Percentiles rank a stretch among this genome's conserved stretches.
Evolutionary conservation across 2,888 invertebrate genomes (phyloP).

Genomic region (Asteroscopus sphinx): DNA sequence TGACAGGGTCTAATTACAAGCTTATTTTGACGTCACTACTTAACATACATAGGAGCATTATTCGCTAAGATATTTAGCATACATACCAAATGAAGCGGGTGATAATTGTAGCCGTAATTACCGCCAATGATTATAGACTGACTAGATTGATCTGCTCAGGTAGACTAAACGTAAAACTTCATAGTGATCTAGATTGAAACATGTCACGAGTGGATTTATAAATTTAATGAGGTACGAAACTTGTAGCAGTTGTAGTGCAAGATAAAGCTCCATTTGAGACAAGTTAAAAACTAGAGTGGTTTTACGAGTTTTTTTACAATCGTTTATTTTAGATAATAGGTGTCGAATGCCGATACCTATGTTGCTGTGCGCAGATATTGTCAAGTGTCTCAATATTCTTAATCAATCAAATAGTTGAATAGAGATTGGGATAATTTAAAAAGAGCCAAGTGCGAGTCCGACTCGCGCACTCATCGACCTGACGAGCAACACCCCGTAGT

Average conservation of each 20-base stretch:
- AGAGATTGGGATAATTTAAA: no score
- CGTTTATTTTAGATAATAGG: conserved; percentile 30
- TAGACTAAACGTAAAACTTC: conserved; percentile 17
- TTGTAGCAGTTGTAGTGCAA: conserved; percentile 23
- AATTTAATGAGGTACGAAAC: conserved; percentile 34
- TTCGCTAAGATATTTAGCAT: conserved; percentile 55
- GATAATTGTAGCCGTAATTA: conserved; percentile 60
- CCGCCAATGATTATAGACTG: conserved; percentile 47
- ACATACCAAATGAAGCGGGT: conserved; percentile 60
- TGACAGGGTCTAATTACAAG: conserved; percentile 37
- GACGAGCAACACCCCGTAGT: no score
- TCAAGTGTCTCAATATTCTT: no score
- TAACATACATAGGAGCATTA: conserved; percentile 38
- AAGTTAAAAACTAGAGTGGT: conserved; percentile 56
- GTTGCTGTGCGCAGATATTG: no score
- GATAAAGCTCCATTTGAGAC: conserved; percentile 29
- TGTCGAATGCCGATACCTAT: background rate
- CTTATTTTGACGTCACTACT: conserved; percentile 49
- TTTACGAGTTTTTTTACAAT: conserved; percentile 40
- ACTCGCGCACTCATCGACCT: no score
- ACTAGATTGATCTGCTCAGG: conserved; percentile 15
- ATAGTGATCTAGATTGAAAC: conserved; percentile 25
- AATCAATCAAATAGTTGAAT: no score
- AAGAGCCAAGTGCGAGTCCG: no score
- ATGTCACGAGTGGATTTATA: conserved; percentile 28